Conservation (phyloP, 2,113 vertebrate species). For the Chaenocephalus aceratus region DNA sequence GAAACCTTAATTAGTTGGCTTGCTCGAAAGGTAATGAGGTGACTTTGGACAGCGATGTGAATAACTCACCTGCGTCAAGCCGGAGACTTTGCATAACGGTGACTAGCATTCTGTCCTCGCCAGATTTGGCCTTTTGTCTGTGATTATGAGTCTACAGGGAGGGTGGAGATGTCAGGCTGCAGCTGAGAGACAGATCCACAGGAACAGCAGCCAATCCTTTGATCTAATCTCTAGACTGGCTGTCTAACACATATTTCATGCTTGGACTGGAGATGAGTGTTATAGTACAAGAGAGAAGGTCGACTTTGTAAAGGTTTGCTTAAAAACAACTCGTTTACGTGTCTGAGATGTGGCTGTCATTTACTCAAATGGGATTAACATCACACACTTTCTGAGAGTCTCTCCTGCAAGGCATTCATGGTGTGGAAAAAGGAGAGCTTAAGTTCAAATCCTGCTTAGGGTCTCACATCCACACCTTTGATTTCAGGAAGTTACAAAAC, state of each 20-base stretch:
- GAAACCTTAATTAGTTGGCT: constrained; percentile 61
- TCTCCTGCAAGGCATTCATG: constrained; percentile 5
- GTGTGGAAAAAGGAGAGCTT: not conserved
- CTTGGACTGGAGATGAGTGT: not conserved
- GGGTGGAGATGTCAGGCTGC: constrained; percentile 22
- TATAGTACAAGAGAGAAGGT: not conserved
- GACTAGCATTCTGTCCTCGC: constrained; percentile 9
- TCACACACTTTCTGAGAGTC: constrained; percentile 3
- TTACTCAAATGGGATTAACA: not conserved
- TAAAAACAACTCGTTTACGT: not conserved
- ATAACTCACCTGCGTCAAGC: constrained; percentile 37
- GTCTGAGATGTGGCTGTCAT: not conserved
- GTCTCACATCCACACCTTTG: not conserved
- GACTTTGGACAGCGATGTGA: constrained; percentile 31
- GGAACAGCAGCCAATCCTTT: constrained; percentile 1
- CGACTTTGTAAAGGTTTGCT: not conserved
- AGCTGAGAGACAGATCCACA: constrained; percentile 16
- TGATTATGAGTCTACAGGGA: constrained; percentile 16
- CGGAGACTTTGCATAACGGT: constrained; percentile 15
- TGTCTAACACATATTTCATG: constrained; percentile 5
- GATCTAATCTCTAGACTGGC: constrained; percentile 26
- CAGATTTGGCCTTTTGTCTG: constrained; percentile 39
- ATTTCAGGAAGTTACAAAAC: not conserved
- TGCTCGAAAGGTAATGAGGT: constrained; percentile 61
- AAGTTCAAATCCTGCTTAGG: not conserved